Conservation (phyloP, 2,888 invertebrate species). For the Geophilus truncorum region DNA sequence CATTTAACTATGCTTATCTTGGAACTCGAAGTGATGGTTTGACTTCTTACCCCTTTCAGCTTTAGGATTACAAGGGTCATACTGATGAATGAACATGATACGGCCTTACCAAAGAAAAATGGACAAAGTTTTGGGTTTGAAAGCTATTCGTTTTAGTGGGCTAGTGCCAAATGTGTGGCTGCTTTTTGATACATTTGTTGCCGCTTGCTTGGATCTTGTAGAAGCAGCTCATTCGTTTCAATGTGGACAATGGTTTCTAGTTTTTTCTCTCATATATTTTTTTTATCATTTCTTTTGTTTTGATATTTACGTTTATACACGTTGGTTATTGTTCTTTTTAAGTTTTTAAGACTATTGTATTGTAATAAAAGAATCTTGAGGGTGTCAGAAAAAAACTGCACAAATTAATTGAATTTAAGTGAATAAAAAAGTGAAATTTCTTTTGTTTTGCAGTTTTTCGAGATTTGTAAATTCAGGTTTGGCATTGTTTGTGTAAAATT, state of each 20-base stretch:
- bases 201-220: conserved; percentile 8
- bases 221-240: conserved; percentile 14
- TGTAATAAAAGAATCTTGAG: background rate
- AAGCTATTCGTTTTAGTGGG: conserved; percentile 27
- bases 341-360: background rate
- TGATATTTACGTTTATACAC: background rate
- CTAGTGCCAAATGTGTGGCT: conserved; percentile 18
- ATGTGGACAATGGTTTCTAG: conserved; percentile 1
- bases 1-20: conserved; percentile 6
- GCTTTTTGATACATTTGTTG: conserved; percentile 19
- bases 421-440: background rate
- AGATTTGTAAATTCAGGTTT: background rate
- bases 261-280: background rate
- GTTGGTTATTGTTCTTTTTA: background rate
- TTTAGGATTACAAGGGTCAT: conserved; percentile 15
- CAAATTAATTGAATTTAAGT: background rate
- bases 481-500: background rate
- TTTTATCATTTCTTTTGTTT: background rate
- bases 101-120: background rate
- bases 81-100: conserved; percentile 23
- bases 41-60: background rate
- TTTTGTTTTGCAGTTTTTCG: background rate
- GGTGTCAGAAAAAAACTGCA: background rate
- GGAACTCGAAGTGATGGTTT: background rate
- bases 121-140: conserved; percentile 23